These are phyloP conservation scores for Carposina sasakii DNA, from an alignment of 1,140 invertebrate species.

Conservation along the genomic window DNA sequence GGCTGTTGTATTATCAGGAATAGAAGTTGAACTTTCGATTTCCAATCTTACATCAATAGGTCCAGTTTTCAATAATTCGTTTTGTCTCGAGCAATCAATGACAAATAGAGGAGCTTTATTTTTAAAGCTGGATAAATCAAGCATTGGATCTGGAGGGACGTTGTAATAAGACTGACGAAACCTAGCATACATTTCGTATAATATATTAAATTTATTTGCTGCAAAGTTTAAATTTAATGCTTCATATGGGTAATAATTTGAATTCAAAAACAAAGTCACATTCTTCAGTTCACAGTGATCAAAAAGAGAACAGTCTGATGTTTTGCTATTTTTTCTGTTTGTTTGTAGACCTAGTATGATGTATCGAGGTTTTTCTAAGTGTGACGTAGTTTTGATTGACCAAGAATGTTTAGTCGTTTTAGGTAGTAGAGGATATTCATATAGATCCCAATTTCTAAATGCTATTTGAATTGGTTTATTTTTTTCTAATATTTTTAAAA, in stretches of 20 bases:
- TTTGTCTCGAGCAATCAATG: slow-evolving; percentile 17
- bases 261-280: slow-evolving; percentile 14
- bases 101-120: slow-evolving; percentile 12
- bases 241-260: slow-evolving; percentile 15
- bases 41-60: slow-evolving; percentile 21
- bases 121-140: slow-evolving; percentile 6
- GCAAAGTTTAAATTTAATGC: slow-evolving; percentile 9
- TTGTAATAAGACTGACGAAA: slow-evolving; percentile 20
- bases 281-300: slow-evolving; percentile 14
- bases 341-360: slow-evolving; percentile 15
- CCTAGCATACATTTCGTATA: slow-evolving; percentile 17
- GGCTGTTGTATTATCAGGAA: slow-evolving; percentile 24
- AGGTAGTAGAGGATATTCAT: slow-evolving; percentile 45
- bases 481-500: slow-evolving; percentile 27
- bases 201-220: slow-evolving; percentile 16
- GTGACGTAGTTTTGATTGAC: slow-evolving; percentile 34
- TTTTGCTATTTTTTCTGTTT: slow-evolving; percentile 8
- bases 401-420: slow-evolving; percentile 29
- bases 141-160: slow-evolving; percentile 5
- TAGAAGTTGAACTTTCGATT: slow-evolving; percentile 16
- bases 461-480: slow-evolving; percentile 29
- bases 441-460: slow-evolving; percentile 47
- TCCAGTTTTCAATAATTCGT: slow-evolving; percentile 20
- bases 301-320: slow-evolving; percentile 8
- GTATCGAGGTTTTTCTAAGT: slow-evolving; percentile 37